A percentile compares a stretch with the other conserved stretches of the same genome.
Conservation (phyloP, 2,113 vertebrate species). For the Tor tambroides region DNA sequence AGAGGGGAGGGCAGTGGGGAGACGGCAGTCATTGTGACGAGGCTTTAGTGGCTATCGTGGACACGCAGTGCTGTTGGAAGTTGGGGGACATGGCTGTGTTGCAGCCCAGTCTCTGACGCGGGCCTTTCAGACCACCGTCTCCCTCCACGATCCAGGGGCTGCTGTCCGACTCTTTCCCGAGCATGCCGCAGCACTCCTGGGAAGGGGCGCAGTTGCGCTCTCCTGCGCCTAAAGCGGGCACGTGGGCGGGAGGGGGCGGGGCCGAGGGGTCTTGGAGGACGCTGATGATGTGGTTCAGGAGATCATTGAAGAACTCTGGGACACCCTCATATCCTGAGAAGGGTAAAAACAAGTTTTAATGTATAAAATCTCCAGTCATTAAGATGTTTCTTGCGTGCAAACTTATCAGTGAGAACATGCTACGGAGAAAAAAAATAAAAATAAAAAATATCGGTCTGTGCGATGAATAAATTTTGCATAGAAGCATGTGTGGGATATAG, state of each 20-base stretch:
- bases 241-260: slow-evolving; percentile 63
- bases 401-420: neutral
- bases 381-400: neutral
- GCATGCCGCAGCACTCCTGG: slow-evolving; percentile 78
- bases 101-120: slow-evolving; percentile 95
- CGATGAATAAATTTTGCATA: neutral
- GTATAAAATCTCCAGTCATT: neutral
- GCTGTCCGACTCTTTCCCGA: slow-evolving; percentile 81
- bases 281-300: slow-evolving; percentile 92
- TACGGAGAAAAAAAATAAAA: no score
- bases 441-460: no score
- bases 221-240: slow-evolving; percentile 67
- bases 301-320: slow-evolving; percentile 92
- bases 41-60: slow-evolving; percentile 93
- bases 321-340: slow-evolving; percentile 93
- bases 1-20: neutral
- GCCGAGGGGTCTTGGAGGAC: slow-evolving; percentile 82
- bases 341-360: neutral
- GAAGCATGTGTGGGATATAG: no score
- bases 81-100: slow-evolving; percentile 89
- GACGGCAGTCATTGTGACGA: slow-evolving; percentile 89
- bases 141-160: slow-evolving; percentile 85
- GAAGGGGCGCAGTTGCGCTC: slow-evolving; percentile 74
- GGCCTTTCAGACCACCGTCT: slow-evolving; percentile 81
- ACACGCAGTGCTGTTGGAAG: slow-evolving; percentile 98